phyloP scores from a whole-genome alignment of 53 echinoderm and acorn worm species.

The Paelopatides confundens region DNA sequence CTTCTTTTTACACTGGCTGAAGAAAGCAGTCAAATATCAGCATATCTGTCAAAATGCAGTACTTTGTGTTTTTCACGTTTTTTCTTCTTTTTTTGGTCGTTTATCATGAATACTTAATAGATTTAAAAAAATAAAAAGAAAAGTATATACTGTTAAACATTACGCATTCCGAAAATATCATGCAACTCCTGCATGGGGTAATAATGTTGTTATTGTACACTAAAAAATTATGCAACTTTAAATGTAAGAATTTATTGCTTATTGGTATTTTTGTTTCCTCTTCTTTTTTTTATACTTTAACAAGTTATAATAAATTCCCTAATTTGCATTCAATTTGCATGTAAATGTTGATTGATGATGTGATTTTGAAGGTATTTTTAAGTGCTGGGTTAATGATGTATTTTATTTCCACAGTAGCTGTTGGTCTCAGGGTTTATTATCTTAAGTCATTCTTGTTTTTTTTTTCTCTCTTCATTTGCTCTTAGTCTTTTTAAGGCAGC shows the following conservation, averaged over 20 bases:
- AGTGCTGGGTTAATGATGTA: conserved; percentile 51
- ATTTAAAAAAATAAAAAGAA: not conserved
- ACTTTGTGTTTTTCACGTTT: conserved; percentile 41
- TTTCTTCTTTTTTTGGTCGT: conserved; percentile 13
- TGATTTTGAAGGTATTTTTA: conserved; percentile 50
- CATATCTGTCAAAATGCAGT: conserved; percentile 53
- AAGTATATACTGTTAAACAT: conserved; percentile 47
- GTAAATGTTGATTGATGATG: conserved; percentile 42
- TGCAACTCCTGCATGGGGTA: conserved; percentile 61
- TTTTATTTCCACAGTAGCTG: conserved; percentile 54
- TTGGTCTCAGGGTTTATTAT: conserved; percentile 45
- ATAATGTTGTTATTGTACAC: conserved; percentile 48
- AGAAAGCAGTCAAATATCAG: conserved; percentile 23
- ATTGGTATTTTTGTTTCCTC: conserved; percentile 18
- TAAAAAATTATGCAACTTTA: conserved; percentile 57
- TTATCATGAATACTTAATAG: conserved; percentile 42
- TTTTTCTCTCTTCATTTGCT: not conserved
- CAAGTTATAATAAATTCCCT: conserved; percentile 46
- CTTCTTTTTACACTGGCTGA: conserved; percentile 49
- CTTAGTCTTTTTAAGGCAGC: conserved; percentile 13
- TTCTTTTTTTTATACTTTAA: conserved; percentile 20
- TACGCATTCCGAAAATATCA: conserved; percentile 56
- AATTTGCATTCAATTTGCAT: conserved; percentile 32
- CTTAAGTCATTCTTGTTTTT: conserved; percentile 12
- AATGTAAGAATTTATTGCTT: conserved; percentile 49